Evolutionary conservation across 1,140 invertebrate species (phyloP), one percentile per base, ranked within the genome.

Genomic region (Lordiphosa mommai): DNA sequence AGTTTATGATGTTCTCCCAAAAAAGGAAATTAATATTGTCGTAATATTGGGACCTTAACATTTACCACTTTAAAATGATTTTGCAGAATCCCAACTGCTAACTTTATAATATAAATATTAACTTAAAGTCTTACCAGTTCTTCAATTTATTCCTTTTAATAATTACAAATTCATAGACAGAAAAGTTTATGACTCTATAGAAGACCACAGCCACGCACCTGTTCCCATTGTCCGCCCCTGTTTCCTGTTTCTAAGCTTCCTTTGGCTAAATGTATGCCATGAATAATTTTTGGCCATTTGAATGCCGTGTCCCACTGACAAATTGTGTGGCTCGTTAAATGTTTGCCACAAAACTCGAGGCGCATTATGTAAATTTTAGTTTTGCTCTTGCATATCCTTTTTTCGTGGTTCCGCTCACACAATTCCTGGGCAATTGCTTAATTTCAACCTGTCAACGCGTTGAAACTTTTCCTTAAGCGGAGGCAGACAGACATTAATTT

Each of bases 301-400:
- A 43, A 41, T 23, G 14, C 9, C 23, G n/a, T 6, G 38, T 17
- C 38, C 61, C 53, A 48, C 56, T 60, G 65, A 60, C 65, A 68
- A 67, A 67, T 68, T 67, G 65, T 67, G 37, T 27, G 65, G 53
- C 63, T 67, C 55, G 63, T 68, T 68, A 68, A 68, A 68, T 59
- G 48, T 12, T 34, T 52, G 61, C 61, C 61, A 51, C 64, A 51
- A 58, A 66, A 66, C 37, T 59, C 34, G 40, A 40, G 41, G 32
- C 41, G 63, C 51, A 67, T 67, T 68, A 68, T 68, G 65, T 43
- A 53, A 68, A 67, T 68, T 60, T 53, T 32, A 40, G 40, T 33
- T 23, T 33, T 20, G 40, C 10, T 36, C 36, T 36, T 8, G 9
- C 3, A 16, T 16, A 40, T 68, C 53, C 43, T 34, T 38, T 17